phyloP scores from a whole-genome alignment of 1,140 invertebrate species.

The Drosophila rufa region DNA sequence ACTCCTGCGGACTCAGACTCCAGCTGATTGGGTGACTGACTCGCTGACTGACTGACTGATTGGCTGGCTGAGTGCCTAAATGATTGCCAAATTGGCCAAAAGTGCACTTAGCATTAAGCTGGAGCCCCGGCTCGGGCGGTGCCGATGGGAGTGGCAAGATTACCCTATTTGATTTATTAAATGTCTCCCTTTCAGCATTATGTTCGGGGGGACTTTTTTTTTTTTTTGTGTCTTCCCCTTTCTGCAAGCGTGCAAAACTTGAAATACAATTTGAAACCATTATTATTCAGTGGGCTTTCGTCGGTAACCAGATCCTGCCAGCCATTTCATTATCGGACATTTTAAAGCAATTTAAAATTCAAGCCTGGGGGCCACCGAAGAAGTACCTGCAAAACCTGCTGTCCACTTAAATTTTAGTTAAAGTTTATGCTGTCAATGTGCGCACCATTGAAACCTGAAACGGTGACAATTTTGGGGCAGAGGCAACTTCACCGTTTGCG shows the following conservation, averaged over 20 bases:
- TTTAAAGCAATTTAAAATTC: constrained; percentile 58
- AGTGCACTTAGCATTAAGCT: constrained; percentile 63
- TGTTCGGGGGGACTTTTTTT: background rate
- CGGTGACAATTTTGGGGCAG: constrained; percentile 74
- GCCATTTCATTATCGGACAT: constrained; percentile 44
- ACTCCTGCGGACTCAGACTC: constrained; percentile 5
- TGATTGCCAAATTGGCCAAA: constrained; percentile 71
- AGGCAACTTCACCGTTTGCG: constrained; percentile 60
- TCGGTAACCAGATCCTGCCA: constrained; percentile 17
- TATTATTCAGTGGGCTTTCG: constrained; percentile 27
- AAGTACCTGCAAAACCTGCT: background rate
- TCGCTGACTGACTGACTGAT: constrained; percentile 39
- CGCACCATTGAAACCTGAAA: constrained; percentile 72
- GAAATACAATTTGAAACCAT: constrained; percentile 37
- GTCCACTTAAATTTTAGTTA: constrained; percentile 62
- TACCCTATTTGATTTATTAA: constrained; percentile 27
- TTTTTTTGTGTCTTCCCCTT: background rate
- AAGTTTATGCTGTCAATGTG: constrained; percentile 75
- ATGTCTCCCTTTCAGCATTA: background rate
- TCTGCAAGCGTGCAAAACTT: background rate
- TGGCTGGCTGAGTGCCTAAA: constrained; percentile 59
- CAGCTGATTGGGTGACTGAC: constrained; percentile 35
- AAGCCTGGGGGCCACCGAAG: constrained; percentile 6
- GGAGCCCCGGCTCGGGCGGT: background rate
- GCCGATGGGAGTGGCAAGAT: background rate